Evolutionary conservation across 2,113 vertebrate species (phyloP), one percentile per base, ranked within the genome.

Genomic region (Rhipidura dahli): DNA sequence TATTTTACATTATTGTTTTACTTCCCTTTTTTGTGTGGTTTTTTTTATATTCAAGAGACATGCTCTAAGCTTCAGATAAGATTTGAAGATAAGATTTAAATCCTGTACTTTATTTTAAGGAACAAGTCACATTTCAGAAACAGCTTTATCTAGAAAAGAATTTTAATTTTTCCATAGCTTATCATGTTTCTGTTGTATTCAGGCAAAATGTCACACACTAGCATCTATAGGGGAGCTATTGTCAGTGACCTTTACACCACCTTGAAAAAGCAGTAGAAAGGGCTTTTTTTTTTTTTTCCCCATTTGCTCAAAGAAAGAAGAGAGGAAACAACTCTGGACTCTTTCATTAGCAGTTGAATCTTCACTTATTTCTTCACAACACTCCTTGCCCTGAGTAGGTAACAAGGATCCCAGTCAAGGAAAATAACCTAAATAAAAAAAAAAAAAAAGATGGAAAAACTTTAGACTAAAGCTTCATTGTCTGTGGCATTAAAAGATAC

Each of bases 161-260:
- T 93, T 97, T 75, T 15, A 95, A 17, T 82, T 39, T 71, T 90
- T 90, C 75, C 24, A 16, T 56, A 95, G 73, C 89, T 97, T 96
- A 96, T 96, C 94, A 53, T 83, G 63, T 75, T 97, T 96, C 90
- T 92, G 66, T 93, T 94, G 83, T 95, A 95, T 96, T 94, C 90
- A 88, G 77, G 92, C 59, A 37, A 98, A 98, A 98, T 98, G 97
- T 97, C 98, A 97, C 73, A 87, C 91, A 85, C 75, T 79, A 89
- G 57, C 83, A 93, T 95, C 97, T 95, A 65, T 87, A 96, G 95
- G 96, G 93, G 95, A 96, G 50, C 90, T 96, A 90, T 97, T 98
- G 96, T 95, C 76, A 56, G 89, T 96, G 97, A 97, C 98, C 97
- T 98, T 98, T 97, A 96, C 54, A 83, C 61, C 90, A 96, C 87